These are phyloP conservation scores for Erpobdella octoculata DNA, from an alignment of 2,888 invertebrate genomes.

Conservation along the genomic window DNA sequence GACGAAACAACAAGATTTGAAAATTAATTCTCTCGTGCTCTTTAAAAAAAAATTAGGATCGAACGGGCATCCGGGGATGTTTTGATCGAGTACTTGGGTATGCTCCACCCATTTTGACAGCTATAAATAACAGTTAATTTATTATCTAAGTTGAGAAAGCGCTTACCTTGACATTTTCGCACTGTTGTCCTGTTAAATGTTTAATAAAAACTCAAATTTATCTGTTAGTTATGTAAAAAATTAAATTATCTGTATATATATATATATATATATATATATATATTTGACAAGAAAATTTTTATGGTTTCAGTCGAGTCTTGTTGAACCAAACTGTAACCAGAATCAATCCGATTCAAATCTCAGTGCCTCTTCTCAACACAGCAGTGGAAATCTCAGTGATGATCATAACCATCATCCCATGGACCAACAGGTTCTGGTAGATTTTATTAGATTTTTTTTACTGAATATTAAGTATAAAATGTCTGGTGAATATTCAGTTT, in stretches of 20 bases:
- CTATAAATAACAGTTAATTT: too few relatives aligned
- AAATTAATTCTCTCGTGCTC: too few relatives aligned
- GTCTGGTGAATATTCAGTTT: too few relatives aligned
- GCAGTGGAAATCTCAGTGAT: conserved; percentile 39
- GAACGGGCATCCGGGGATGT: too few relatives aligned
- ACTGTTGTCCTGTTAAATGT: background rate
- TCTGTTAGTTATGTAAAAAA: too few relatives aligned
- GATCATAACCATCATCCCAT: conserved; percentile 25
- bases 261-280: background rate
- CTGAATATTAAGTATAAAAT: too few relatives aligned
- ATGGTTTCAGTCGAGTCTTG: background rate
- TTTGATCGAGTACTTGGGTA: too few relatives aligned
- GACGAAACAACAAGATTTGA: too few relatives aligned
- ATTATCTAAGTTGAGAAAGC: too few relatives aligned
- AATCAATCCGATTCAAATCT: conserved; percentile 44
- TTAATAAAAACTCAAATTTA: background rate
- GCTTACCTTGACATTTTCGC: too few relatives aligned
- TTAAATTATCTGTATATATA: background rate
- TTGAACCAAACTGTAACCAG: background rate
- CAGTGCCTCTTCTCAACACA: conserved; percentile 44
- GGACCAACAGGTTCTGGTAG: conserved; percentile 11
- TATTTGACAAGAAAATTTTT: background rate
- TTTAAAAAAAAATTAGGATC: too few relatives aligned
- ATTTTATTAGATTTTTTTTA: background rate
- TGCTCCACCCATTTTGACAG: too few relatives aligned